Evolutionary conservation across 2,797 vertebrate genomes (phyloP).

Genomic region (Sebastes kiyomatsui): DNA sequence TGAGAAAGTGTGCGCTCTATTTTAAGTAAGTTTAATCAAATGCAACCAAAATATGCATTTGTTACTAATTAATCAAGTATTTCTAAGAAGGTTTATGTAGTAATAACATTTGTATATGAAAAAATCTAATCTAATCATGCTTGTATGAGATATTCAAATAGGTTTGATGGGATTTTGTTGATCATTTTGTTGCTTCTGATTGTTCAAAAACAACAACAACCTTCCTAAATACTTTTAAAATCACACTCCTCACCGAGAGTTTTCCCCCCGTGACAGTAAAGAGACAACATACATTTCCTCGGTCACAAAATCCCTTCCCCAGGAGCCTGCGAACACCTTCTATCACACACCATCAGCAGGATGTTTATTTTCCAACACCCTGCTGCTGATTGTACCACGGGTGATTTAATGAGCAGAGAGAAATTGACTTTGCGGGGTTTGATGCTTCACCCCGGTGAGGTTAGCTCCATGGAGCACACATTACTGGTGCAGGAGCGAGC

Average conservation of each 20-base stretch:
- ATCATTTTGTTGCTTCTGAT: neutral
- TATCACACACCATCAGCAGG: conserved; percentile 64
- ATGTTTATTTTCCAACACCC: conserved; percentile 66
- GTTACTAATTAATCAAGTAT: neutral
- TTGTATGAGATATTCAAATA: neutral
- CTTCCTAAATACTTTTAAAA: conserved; percentile 12
- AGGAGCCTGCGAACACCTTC: conserved; percentile 51
- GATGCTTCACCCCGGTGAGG: conserved; percentile 45
- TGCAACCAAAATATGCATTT: neutral
- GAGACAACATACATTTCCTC: conserved; percentile 46
- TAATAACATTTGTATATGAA: neutral
- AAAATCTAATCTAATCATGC: neutral
- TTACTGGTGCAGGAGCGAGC: conserved; percentile 39
- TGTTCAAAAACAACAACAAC: neutral
- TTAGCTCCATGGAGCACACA: conserved; percentile 36
- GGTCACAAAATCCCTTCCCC: conserved; percentile 40
- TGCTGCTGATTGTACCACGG: conserved; percentile 65
- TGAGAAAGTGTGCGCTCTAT: neutral
- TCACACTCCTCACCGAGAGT: neutral
- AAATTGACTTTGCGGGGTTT: conserved; percentile 67
- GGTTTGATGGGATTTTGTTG: neutral
- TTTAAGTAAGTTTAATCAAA: neutral
- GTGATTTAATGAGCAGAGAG: conserved; percentile 73
- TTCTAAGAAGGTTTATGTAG: neutral
- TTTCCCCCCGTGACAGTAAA: conserved; percentile 13